Percentiles rank a stretch among this genome's conserved stretches.
Conservation (phyloP, 2,797 vertebrate genomes). For the Pseudochaenichthys georgianus region DNA sequence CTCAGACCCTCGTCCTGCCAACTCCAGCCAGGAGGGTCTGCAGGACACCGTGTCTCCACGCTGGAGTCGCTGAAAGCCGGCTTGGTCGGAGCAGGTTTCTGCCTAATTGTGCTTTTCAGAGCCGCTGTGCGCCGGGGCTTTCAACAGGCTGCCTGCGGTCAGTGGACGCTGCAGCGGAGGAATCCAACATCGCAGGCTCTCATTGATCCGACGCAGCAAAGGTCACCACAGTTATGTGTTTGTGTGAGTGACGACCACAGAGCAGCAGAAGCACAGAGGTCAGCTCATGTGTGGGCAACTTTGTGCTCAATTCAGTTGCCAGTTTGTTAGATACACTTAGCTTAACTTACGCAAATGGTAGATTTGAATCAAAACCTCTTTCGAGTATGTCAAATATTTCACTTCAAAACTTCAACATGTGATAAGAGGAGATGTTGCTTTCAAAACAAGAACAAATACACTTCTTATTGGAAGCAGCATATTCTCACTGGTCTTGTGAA, state of each 20-base stretch:
- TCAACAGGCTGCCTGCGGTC: conserved; percentile 65
- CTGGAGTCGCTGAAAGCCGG: conserved; percentile 90
- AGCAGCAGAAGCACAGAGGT: conserved; percentile 35
- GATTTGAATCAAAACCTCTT: no score
- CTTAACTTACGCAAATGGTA: no score
- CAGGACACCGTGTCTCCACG: conserved; percentile 92
- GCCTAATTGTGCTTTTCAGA: conserved; percentile 95
- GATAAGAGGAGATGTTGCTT: no score
- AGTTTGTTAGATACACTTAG: no score
- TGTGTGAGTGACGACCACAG: conserved; percentile 60
- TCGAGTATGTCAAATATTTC: no score
- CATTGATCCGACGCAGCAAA: conserved; percentile 73
- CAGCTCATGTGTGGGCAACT: conserved; percentile 22
- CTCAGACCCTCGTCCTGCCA: conserved; percentile 60
- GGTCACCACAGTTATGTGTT: conserved; percentile 69
- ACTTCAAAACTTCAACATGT: no score
- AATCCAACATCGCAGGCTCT: conserved; percentile 73
- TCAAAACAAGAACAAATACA: no score
- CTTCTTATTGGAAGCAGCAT: no score
- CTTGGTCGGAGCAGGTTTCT: conserved; percentile 93
- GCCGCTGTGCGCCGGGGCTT: conserved; percentile 74
- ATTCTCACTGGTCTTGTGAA: no score
- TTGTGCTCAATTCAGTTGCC: not conserved
- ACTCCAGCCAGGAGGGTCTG: conserved; percentile 84
- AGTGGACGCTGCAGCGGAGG: conserved; percentile 58